Conservation (phyloP, 2,113 vertebrate genomes). For the Dunckerocampus dactyliophorus region DNA sequence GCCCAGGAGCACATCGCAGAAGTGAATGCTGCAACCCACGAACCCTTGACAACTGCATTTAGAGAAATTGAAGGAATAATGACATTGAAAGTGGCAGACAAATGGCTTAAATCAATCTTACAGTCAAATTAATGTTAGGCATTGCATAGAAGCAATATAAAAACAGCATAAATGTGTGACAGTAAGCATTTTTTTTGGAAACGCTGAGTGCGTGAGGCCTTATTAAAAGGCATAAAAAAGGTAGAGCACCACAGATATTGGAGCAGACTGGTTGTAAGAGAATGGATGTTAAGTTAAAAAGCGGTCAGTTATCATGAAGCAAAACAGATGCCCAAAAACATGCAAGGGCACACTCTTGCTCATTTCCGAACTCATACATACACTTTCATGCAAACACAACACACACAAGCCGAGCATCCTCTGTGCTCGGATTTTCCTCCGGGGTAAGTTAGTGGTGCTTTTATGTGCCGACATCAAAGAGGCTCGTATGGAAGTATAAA, state of each 20-base stretch:
- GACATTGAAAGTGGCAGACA: neutral
- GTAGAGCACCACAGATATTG: conserved; percentile 2
- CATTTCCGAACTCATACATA: neutral
- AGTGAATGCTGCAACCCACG: no score
- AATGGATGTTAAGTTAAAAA: conserved; percentile 23
- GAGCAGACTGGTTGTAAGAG: conserved; percentile 15
- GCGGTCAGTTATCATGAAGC: conserved; percentile 17
- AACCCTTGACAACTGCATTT: no score
- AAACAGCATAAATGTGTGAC: neutral
- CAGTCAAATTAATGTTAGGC: neutral
- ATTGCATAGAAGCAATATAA: neutral
- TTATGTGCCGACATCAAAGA: conserved; percentile 68
- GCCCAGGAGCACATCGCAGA: no score
- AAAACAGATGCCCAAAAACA: conserved; percentile 8
- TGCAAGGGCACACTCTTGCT: conserved; percentile 7
- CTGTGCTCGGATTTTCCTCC: conserved; percentile 52
- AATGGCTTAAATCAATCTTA: neutral
- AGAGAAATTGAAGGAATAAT: no score
- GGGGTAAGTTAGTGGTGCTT: conserved; percentile 67
- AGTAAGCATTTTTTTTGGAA: neutral
- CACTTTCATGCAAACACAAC: conserved; percentile 7
- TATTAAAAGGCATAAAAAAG: neutral
- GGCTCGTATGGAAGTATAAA: conserved; percentile 51
- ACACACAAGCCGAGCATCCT: conserved; percentile 42
- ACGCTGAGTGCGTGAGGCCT: neutral